Percentiles rank a stretch among this genome's conserved stretches.
phyloP scores from a whole-genome alignment of 2,113 vertebrate genomes.

The Willisornis vidua region DNA sequence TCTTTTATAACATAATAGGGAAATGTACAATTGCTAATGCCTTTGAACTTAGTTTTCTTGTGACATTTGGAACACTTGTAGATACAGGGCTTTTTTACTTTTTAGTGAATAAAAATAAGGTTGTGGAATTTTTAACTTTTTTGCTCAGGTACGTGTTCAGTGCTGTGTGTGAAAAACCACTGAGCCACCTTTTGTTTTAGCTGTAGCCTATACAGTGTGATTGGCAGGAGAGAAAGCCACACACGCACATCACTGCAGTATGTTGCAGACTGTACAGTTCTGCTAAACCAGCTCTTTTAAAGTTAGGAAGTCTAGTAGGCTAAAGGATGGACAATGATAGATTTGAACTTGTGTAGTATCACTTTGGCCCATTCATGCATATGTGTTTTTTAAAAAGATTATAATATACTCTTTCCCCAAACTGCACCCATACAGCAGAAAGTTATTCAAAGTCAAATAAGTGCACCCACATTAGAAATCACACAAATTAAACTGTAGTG shows the following conservation, averaged over 20 bases:
- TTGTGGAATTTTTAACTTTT: neutral
- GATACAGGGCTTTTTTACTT: neutral
- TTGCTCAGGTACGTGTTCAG: neutral
- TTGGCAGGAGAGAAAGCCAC: neutral
- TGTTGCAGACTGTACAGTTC: neutral
- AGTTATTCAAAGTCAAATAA: neutral
- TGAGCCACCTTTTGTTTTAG: neutral
- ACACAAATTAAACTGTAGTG: rapidly evolving
- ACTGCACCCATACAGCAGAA: neutral
- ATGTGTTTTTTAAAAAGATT: neutral
- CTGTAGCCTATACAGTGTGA: neutral
- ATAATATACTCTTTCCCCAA: neutral
- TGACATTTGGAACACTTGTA: neutral
- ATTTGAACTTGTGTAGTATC: neutral
- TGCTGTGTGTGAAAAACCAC: neutral
- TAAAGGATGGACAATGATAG: neutral
- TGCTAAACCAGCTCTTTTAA: neutral
- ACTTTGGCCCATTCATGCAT: neutral
- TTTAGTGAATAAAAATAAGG: neutral
- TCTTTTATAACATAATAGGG: neutral
- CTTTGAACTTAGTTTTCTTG: neutral
- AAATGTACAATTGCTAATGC: neutral
- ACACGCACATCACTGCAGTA: neutral
- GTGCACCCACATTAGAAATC: neutral
- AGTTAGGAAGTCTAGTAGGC: neutral